Evolutionary conservation across 2,888 invertebrate species (phyloP), one percentile per base, ranked within the genome.

Genomic region (Lydus trimaculatus): DNA sequence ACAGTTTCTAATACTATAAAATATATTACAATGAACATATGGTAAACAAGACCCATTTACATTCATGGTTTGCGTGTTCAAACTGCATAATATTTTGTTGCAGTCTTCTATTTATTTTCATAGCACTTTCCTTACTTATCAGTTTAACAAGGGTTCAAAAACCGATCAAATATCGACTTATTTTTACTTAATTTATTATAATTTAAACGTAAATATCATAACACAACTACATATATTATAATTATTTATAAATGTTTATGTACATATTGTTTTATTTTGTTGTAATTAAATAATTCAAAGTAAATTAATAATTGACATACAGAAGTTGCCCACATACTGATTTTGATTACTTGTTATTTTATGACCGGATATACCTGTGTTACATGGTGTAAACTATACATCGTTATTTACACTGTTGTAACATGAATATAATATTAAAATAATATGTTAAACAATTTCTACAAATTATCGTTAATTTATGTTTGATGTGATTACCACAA

Each of bases 341-440:
- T 78, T 77, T 80, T 78, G 76, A 79, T 78, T 77, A 70, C 71
- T 71, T 69, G 70, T 75, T 74, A 73, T 71, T 77, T 74, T 78
- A 77, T 75, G 71, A 68, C 78, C 78, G 79, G 78, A 80, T 78
- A 73, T 76, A 76, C 52, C 23, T 75, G 72, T 75, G 74, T 76
- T 72, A 73, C 75, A 74, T 75, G 71, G 76, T 76, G 78, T 77
- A 77, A 77, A 76, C 70, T 76, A 70, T 78, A 80, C 74, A 77
- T 73, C 76, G 78, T 79, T 78, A 80, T 77, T 78, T 79, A 77
- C 78, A 78, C 76, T 74, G 69, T 75, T 76, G 73, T 75, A 77
- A 78, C 80, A 79, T 79, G 78, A 78, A 76, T 73, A 72, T 76
- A 76, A 76, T 73, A 73, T 76, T 75, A 76, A 73, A 77, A 71